Base-by-base conservation (phyloP, 2,113 vertebrate genomes). In the Puntigrus tetrazona region DNA sequence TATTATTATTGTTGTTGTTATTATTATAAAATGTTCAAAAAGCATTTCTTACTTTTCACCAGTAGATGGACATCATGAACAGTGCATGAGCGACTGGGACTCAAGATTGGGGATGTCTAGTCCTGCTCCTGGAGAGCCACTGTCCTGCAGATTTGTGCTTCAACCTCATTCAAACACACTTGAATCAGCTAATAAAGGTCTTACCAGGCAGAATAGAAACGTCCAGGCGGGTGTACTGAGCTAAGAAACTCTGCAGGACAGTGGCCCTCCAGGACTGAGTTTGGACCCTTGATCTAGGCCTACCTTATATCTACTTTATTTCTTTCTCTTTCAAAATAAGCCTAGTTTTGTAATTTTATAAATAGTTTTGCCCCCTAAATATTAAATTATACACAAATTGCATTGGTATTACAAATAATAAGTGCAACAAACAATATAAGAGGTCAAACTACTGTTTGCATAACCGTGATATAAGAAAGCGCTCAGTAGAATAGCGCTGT, bases 1-100 rank as follows among this genome's bases (percentile, higher is more conserved):
- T 13, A 45, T 43, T 43, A 11, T 43, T 41, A 41, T 41, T 43
- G n/a, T n/a, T n/a, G n/a, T 43, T 47, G 4, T 47, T 47, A 47
- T 45, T 47, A 47, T n/a, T 73, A 7, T 22, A 29, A 29, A 29
- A 25, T 36, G 29, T 57, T 3, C 29, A 57, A 57, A 78, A 78
- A 78, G 36, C 9, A 29, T 22, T 34, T 65, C 27, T 29, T 29
- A 80, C 0, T 10, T 27, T 47, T 22, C 38, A 47, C 78, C 78
- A 80, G 78, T 61, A 80, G 78, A 80, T 80, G 78, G 78, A 9
- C 78, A 67, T 47, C 59, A 47, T 47, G 55, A 65, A 27, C 59
- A 65, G 65, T 3, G n/a, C 55, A 43, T 5, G 55, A 78, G 3
- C 22, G 38, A 55, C 43, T 34, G 47, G 29, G 4, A 55, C 9